Base-by-base conservation (phyloP, 1,140 invertebrate genomes). In the Sycobia sp. region DNA sequence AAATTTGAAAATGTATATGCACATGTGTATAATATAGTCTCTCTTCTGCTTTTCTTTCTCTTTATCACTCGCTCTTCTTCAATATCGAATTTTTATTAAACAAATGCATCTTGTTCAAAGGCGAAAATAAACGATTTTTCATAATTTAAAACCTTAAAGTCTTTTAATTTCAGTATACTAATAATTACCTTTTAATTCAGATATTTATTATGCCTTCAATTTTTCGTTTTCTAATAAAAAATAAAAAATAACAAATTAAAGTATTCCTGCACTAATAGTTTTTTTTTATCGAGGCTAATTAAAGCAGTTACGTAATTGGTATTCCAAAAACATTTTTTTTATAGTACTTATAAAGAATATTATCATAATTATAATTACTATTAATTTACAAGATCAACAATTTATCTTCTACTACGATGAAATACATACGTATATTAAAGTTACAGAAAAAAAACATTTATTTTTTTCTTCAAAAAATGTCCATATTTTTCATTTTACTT, bases 211-310 rank as follows among this genome's bases (percentile, higher is more conserved):
- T n/a, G n/a, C n/a, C n/a, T n/a, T n/a, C n/a, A n/a, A n/a, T n/a
- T n/a, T n/a, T n/a, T n/a, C n/a, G n/a, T n/a, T n/a, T 20, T 62
- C 9, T 1, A 51, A 43, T 9, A n/a, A 0, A 51, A 29, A 32
- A 25, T 46, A 51, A 60, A 60, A 50, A 50, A 49, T 41, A 9
- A 50, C 50, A 39, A 49, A 49, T 11, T 16, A 56, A 44, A 3
- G 18, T 14, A 14, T 32, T 56, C 32, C 32, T 16, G 34, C 47
- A n/a, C n/a, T n/a, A 32, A 41, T 60, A 5, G 34, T 25, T 51
- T 51, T 43, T n/a, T n/a, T n/a, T 9, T 41, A 11, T 50, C 23
- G 32, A 41, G 20, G 13, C 46, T 29, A 49, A 3, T 49, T n/a
- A 3, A 29, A 49, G 18, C 27, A 10, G 27, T 27, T 18, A 27